phyloP scores from a whole-genome alignment of 2,888 invertebrate species.

The Perithous albicinctus region DNA sequence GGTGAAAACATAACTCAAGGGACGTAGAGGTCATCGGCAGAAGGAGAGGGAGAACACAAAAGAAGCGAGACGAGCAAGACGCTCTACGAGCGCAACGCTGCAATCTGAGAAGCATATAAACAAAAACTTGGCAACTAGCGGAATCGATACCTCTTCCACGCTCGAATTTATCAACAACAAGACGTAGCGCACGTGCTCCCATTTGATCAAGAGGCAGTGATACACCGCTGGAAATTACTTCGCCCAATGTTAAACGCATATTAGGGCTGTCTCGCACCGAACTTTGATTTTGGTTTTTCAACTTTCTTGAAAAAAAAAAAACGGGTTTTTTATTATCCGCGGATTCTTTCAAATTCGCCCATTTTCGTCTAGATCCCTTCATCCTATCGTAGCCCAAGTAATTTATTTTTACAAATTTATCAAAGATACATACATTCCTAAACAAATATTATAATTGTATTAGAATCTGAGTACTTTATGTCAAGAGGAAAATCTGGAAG shows the following conservation, averaged over 20 bases:
- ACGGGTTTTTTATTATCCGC: no score
- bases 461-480: no score
- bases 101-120: constrained; percentile 23
- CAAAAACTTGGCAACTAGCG: not conserved
- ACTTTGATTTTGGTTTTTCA: no score
- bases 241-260: no score
- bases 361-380: not conserved
- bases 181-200: not conserved
- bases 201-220: no score
- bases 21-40: not conserved
- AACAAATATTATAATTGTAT: no score
- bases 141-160: not conserved
- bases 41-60: not conserved
- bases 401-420: not conserved
- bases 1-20: constrained; percentile 1
- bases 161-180: not conserved
- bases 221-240: no score
- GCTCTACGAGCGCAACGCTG: not conserved
- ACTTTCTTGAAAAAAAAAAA: no score
- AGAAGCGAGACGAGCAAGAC: not conserved
- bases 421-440: no score
- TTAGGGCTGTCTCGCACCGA: no score
- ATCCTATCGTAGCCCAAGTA: not conserved
- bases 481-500: no score
- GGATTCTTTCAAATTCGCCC: not conserved